Percentiles rank a stretch among this genome's conserved stretches.
Conservation (phyloP, 2,888 invertebrate genomes). For the Atethmia centrago region DNA sequence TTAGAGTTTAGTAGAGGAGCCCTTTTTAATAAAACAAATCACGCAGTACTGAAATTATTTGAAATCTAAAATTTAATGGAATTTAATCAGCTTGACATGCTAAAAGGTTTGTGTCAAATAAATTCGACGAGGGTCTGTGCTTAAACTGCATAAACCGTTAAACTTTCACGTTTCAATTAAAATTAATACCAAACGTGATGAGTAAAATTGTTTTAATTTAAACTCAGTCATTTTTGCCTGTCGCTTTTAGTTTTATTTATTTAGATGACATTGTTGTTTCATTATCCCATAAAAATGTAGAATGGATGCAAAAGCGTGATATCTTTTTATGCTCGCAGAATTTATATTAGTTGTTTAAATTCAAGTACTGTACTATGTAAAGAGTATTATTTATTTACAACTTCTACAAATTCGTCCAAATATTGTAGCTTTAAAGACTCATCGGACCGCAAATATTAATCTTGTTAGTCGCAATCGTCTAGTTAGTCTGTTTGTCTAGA, state of each 20-base stretch:
- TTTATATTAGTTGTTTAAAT: slow-evolving; percentile 38
- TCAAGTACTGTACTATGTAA: background rate
- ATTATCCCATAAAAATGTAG: slow-evolving; percentile 1
- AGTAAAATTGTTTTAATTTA: too few relatives aligned
- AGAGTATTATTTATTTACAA: slow-evolving; percentile 20
- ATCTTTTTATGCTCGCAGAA: slow-evolving; percentile 37
- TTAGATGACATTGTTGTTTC: slow-evolving; percentile 29
- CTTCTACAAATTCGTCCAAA: slow-evolving; percentile 12
- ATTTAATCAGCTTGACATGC: too few relatives aligned
- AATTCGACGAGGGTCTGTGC: too few relatives aligned
- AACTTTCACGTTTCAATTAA: too few relatives aligned
- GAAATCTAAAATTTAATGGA: too few relatives aligned
- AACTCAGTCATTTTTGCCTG: background rate
- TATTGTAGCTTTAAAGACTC: background rate
- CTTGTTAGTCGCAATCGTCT: background rate
- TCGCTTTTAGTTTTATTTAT: slow-evolving; percentile 12
- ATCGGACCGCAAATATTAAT: slow-evolving; percentile 22
- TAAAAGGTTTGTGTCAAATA: too few relatives aligned
- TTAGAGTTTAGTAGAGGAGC: background rate
- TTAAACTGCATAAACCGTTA: too few relatives aligned
- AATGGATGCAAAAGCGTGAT: slow-evolving; percentile 14
- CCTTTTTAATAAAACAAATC: too few relatives aligned
- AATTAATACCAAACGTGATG: too few relatives aligned
- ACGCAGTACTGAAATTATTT: too few relatives aligned
- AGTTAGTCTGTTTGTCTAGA: background rate